Evolutionary conservation across 2,113 vertebrate genomes (phyloP).

Genomic region (Vidua chalybeata): DNA sequence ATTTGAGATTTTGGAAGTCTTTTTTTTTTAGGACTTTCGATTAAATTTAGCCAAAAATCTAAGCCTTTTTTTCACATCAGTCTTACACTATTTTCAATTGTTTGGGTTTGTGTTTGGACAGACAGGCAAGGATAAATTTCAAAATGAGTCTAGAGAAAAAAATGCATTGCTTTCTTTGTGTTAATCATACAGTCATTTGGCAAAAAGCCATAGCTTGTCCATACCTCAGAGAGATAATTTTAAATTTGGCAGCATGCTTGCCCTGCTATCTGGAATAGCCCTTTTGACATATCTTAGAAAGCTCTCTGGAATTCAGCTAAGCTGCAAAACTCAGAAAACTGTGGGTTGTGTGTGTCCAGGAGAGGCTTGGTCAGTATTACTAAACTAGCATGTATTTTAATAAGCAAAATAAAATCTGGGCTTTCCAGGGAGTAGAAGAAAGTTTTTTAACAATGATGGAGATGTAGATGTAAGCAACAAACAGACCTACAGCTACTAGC

Average conservation of each 20-base stretch:
- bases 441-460: neutral
- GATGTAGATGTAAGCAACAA: neutral
- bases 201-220: neutral
- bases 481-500: neutral
- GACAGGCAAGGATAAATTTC: neutral
- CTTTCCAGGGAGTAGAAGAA: neutral
- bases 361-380: neutral
- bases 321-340: neutral
- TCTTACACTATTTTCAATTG: neutral
- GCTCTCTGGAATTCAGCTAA: neutral
- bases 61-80: neutral
- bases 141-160: neutral
- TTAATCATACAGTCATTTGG: neutral
- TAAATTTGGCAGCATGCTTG: neutral
- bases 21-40: neutral
- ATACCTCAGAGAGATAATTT: neutral
- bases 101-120: neutral
- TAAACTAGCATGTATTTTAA: neutral
- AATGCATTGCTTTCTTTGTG: neutral
- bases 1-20: neutral
- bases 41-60: neutral
- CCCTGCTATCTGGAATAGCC: neutral
- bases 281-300: neutral
- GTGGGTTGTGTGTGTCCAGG: neutral
- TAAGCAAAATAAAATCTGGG: neutral